These are phyloP conservation scores for Collichthys lucidus DNA, from an alignment of 2,113 vertebrate genomes.

Conservation along the genomic window DNA sequence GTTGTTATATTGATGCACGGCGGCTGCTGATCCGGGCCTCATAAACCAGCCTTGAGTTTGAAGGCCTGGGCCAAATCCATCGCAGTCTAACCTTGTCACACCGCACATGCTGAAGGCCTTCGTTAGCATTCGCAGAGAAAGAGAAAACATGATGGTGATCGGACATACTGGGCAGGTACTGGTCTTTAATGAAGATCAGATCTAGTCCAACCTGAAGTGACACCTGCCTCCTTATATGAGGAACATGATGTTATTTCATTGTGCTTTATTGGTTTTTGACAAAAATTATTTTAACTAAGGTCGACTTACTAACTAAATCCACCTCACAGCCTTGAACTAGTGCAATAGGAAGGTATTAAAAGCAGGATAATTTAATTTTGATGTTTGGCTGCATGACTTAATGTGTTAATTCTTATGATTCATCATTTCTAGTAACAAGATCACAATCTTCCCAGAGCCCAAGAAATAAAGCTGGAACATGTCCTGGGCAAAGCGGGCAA, in stretches of 20 bases:
- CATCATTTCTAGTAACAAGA: too few relatives aligned
- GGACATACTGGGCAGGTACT: background rate
- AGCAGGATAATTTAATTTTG: background rate
- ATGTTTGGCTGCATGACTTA: background rate
- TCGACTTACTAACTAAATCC: background rate
- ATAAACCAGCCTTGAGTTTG: slow-evolving; percentile 52
- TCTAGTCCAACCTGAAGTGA: background rate
- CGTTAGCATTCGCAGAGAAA: slow-evolving; percentile 36
- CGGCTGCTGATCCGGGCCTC: slow-evolving; percentile 44
- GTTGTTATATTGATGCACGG: slow-evolving; percentile 48
- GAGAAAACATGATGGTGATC: slow-evolving; percentile 9
- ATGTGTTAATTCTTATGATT: background rate
- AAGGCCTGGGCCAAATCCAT: slow-evolving; percentile 53
- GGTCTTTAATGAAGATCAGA: slow-evolving; percentile 1
- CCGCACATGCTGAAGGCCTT: slow-evolving; percentile 46
- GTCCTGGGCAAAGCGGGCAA: background rate
- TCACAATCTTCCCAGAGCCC: background rate
- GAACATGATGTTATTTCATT: background rate
- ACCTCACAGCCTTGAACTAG: background rate
- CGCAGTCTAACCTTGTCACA: slow-evolving; percentile 54
- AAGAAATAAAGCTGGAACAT: background rate
- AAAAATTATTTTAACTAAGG: background rate
- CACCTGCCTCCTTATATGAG: background rate
- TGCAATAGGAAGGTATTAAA: background rate
- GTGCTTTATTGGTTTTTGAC: background rate